phyloP scores from a whole-genome alignment of 2,888 invertebrate genomes.

The Macaria notata region DNA sequence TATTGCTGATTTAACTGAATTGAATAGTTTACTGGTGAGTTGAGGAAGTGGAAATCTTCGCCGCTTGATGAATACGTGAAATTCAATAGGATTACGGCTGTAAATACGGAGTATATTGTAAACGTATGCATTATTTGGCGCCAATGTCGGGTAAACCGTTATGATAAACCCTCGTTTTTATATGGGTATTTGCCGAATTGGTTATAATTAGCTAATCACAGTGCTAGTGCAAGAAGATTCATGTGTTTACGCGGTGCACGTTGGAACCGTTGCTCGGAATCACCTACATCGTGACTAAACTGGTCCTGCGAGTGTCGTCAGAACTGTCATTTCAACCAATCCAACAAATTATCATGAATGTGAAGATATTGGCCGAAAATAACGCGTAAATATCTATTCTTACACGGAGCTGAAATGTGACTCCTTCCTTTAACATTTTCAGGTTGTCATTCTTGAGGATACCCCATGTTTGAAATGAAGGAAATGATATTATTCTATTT shows the following conservation, averaged over 20 bases:
- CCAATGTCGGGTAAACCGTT: slow-evolving; percentile 78
- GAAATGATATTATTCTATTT: slow-evolving; percentile 60
- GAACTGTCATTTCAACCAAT: slow-evolving; percentile 68
- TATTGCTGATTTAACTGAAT: slow-evolving; percentile 26
- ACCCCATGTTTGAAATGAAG: slow-evolving; percentile 66
- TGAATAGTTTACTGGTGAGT: slow-evolving; percentile 45
- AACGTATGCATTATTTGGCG: slow-evolving; percentile 82
- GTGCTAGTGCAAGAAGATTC: slow-evolving; percentile 20
- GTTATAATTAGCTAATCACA: slow-evolving; percentile 31
- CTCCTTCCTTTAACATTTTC: slow-evolving; percentile 40
- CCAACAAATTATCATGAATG: slow-evolving; percentile 54
- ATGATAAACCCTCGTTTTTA: slow-evolving; percentile 57
- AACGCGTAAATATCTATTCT: slow-evolving; percentile 29
- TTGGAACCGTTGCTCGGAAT: slow-evolving; percentile 39
- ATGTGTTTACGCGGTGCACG: slow-evolving; percentile 33
- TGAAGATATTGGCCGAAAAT: slow-evolving; percentile 44
- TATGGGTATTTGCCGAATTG: slow-evolving; percentile 32
- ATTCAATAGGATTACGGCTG: slow-evolving; percentile 31
- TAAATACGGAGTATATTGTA: slow-evolving; percentile 46
- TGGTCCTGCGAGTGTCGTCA: slow-evolving; percentile 76
- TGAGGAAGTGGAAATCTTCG: slow-evolving; percentile 37
- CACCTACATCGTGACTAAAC: slow-evolving; percentile 62
- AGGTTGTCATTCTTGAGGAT: slow-evolving; percentile 48
- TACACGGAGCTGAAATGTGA: slow-evolving; percentile 9
- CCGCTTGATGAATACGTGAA: slow-evolving; percentile 16